Conservation (phyloP, 1,140 invertebrate genomes). For the Bicyclus anynana region DNA sequence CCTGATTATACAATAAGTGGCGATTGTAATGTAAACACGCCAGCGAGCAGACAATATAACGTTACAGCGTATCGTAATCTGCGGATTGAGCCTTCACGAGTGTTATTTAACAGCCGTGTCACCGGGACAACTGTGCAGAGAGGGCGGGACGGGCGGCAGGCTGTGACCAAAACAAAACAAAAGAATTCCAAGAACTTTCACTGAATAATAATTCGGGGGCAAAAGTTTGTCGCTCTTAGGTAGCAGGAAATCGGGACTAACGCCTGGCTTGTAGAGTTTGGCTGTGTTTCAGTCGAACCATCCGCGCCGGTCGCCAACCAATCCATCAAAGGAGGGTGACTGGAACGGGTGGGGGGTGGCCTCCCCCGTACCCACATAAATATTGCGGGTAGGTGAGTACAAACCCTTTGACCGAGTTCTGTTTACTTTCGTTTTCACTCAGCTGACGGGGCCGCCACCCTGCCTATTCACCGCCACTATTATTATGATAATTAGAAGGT, state of each 20-base stretch:
- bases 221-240: constrained; percentile 60
- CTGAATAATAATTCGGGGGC: constrained; percentile 67
- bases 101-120: constrained; percentile 51
- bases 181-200: constrained; percentile 65
- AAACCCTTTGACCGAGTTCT: constrained; percentile 79
- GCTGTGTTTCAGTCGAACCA: constrained; percentile 64
- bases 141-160: constrained; percentile 35
- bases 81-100: constrained; percentile 36
- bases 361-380: constrained; percentile 72
- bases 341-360: constrained; percentile 60
- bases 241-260: constrained; percentile 65
- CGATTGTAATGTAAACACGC: not conserved
- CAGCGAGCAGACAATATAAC: constrained; percentile 8
- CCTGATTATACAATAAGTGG: not conserved
- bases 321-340: constrained; percentile 73
- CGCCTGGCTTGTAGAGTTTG: constrained; percentile 53
- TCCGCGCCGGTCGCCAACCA: constrained; percentile 70
- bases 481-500: constrained; percentile 75
- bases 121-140: constrained; percentile 43
- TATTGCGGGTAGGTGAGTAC: constrained; percentile 76
- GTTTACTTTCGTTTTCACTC: constrained; percentile 79
- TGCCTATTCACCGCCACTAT: constrained; percentile 61
- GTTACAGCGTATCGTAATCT: constrained; percentile 26
- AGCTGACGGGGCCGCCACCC: constrained; percentile 73
- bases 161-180: constrained; percentile 61